phyloP scores from a whole-genome alignment of 2,113 vertebrate genomes.

The Cyphotilapia sp. region DNA sequence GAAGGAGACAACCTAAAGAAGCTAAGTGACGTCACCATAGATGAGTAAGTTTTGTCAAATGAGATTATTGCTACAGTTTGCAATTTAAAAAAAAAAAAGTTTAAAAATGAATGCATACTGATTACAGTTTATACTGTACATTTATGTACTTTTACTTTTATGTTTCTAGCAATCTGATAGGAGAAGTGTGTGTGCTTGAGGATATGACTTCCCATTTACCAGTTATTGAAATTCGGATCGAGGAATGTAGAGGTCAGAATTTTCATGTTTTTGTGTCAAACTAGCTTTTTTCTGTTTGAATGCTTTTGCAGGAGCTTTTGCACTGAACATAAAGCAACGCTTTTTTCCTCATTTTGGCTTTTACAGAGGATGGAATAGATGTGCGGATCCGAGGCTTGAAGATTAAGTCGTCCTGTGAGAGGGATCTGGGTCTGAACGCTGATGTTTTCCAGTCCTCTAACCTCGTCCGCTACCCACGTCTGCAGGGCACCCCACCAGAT shows the following conservation, averaged over 20 bases:
- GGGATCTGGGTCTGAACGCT: slow-evolving; percentile 88
- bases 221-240: slow-evolving; percentile 90
- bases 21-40: slow-evolving; percentile 85
- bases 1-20: slow-evolving; percentile 93
- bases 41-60: slow-evolving; percentile 74
- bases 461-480: slow-evolving; percentile 92
- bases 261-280: neutral
- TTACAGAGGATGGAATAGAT: slow-evolving; percentile 90
- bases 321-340: neutral
- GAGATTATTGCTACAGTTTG: neutral
- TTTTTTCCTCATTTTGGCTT: neutral
- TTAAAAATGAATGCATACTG: fast-evolving
- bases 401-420: slow-evolving; percentile 91
- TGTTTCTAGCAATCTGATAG: slow-evolving; percentile 81
- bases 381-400: slow-evolving; percentile 92
- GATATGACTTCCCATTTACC: slow-evolving; percentile 91
- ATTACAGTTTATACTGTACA: neutral
- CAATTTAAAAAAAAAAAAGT: neutral
- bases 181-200: slow-evolving; percentile 92
- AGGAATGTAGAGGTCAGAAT: slow-evolving; percentile 87
- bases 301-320: neutral
- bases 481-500: slow-evolving; percentile 88
- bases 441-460: slow-evolving; percentile 91
- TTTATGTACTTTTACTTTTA: neutral
- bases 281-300: neutral